These are phyloP conservation scores for Pampusana beccarii DNA, from an alignment of 2,113 vertebrate genomes.

Conservation along the genomic window DNA sequence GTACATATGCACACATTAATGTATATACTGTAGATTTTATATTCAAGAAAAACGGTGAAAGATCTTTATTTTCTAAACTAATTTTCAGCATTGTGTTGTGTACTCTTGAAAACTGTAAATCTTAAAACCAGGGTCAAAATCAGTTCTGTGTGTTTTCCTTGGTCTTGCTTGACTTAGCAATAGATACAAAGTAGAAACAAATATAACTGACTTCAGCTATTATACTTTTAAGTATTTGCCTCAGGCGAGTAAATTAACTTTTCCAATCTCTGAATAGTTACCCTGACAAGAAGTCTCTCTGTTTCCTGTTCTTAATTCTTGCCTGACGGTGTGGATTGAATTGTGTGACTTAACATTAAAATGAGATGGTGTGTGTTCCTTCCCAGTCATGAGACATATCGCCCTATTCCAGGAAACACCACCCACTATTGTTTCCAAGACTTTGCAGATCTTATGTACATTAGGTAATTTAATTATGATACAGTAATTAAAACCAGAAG, in stretches of 20 bases:
- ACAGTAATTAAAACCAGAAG: not conserved
- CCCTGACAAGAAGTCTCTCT: not conserved
- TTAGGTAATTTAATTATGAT: not conserved
- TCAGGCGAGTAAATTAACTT: not conserved
- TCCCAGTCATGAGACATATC: not conserved
- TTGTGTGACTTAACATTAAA: not conserved
- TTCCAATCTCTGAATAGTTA: not conserved
- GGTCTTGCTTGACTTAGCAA: not conserved
- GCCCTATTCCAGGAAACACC: conserved; percentile 17
- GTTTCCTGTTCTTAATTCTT: not conserved
- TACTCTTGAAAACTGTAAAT: not conserved
- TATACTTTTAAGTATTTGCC: not conserved
- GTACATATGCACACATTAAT: accelerated
- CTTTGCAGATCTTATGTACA: not conserved
- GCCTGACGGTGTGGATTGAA: not conserved
- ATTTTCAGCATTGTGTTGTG: not conserved
- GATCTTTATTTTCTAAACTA: not conserved
- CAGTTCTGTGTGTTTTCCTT: not conserved
- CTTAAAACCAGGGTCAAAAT: not conserved
- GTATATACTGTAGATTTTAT: not conserved
- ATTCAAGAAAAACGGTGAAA: not conserved
- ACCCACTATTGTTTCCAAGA: not conserved
- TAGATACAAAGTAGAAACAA: not conserved
- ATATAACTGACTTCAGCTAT: not conserved
- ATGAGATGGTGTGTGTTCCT: not conserved